These are phyloP conservation scores for Anastrepha obliqua DNA, from an alignment of 1,140 invertebrate genomes.

Conservation along the genomic window DNA sequence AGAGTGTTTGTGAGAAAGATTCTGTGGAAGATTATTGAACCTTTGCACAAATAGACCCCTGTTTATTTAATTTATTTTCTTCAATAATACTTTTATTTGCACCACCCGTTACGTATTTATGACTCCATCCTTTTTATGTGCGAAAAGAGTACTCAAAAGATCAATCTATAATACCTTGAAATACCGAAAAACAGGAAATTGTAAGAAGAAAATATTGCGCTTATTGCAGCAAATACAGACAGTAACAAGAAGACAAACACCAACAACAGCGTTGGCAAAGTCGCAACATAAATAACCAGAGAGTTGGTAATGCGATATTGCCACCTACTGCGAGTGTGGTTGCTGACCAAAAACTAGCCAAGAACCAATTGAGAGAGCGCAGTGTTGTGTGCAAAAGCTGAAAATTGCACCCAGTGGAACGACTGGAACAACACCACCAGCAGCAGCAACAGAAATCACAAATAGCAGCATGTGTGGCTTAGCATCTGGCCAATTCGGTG, in stretches of 20 bases:
- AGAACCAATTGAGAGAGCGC: neutral
- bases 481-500: no score
- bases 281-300: slow-evolving; percentile 11
- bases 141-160: neutral
- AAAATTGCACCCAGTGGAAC: slow-evolving; percentile 6
- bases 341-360: neutral
- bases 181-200: neutral
- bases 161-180: neutral
- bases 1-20: no score
- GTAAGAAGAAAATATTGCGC: neutral
- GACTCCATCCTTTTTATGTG: no score
- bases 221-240: neutral
- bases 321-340: neutral
- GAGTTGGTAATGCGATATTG: neutral
- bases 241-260: neutral
- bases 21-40: no score
- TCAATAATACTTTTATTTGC: no score
- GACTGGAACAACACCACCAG: no score
- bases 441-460: no score
- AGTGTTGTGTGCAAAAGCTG: neutral
- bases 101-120: no score
- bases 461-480: no score
- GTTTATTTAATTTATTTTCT: no score
- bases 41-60: no score
- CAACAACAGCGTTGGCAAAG: neutral